These are phyloP conservation scores for Nyctibius grandis DNA, from an alignment of 2,797 vertebrate genomes.

Conservation along the genomic window DNA sequence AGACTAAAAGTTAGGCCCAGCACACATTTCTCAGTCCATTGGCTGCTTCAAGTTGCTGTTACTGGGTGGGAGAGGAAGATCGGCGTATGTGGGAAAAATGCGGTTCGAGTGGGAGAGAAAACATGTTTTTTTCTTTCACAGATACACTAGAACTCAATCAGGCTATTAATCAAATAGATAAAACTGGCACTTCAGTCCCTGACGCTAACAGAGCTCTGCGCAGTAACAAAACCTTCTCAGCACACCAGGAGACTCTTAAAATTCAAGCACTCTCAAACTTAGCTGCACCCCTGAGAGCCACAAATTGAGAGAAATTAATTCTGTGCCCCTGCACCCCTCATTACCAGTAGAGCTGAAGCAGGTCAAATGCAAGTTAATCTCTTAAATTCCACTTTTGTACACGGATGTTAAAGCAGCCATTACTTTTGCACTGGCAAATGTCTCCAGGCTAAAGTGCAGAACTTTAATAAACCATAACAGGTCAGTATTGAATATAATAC, in stretches of 20 bases:
- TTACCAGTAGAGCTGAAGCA: conserved; percentile 80
- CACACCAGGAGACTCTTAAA: conserved; percentile 78
- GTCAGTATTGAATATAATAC: conserved; percentile 48
- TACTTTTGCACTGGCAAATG: conserved; percentile 65
- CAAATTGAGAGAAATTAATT: conserved; percentile 86
- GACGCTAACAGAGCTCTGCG: conserved; percentile 46
- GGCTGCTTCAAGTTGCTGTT: background rate
- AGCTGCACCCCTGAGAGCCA: conserved; percentile 81
- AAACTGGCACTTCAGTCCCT: conserved; percentile 60
- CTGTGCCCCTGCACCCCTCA: conserved; percentile 80
- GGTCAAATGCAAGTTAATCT: conserved; percentile 87
- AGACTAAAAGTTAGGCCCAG: background rate
- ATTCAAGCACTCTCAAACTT: conserved; percentile 80
- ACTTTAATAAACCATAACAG: conserved; percentile 69
- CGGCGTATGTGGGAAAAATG: background rate
- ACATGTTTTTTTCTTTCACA: conserved; percentile 22
- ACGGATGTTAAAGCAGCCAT: conserved; percentile 70
- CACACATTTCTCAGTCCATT: background rate
- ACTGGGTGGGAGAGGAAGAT: background rate
- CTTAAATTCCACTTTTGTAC: conserved; percentile 80
- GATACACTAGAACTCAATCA: conserved; percentile 38
- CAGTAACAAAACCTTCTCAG: conserved; percentile 65
- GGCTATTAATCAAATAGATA: conserved; percentile 61
- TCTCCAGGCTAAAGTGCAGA: conserved; percentile 65
- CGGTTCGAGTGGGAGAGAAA: background rate